Evolutionary conservation across 1,140 invertebrate genomes (phyloP).

Genomic region (Anadara kagoshimensis): DNA sequence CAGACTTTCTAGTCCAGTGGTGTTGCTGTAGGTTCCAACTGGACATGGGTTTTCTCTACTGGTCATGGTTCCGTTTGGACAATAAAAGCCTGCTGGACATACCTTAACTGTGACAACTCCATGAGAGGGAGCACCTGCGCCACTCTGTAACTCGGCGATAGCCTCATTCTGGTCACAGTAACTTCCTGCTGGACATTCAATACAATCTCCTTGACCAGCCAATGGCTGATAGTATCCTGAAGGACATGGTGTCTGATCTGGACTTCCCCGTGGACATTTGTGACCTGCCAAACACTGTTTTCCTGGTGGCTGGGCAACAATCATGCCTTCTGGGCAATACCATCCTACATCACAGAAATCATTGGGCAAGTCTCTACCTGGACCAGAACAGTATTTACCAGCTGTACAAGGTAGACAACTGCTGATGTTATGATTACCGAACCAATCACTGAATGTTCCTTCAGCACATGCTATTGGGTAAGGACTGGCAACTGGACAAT

Average conservation of each 20-base stretch:
- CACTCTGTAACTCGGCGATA: constrained; percentile 68
- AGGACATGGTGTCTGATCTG: constrained; percentile 60
- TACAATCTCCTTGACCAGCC: constrained; percentile 57
- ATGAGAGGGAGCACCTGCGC: constrained; percentile 60
- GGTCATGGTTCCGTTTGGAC: constrained; percentile 65
- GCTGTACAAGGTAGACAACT: constrained; percentile 69
- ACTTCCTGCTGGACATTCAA: constrained; percentile 58
- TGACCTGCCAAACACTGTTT: constrained; percentile 69
- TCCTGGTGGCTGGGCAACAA: constrained; percentile 64
- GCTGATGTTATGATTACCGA: constrained; percentile 60
- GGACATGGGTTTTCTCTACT: constrained; percentile 62
- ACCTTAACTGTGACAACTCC: constrained; percentile 69
- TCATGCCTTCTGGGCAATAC: constrained; percentile 69
- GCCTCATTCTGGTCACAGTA: constrained; percentile 72
- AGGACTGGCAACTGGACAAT: constrained; percentile 63
- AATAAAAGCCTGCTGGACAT: constrained; percentile 69
- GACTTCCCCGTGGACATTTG: constrained; percentile 64
- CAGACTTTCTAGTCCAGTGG: constrained; percentile 59
- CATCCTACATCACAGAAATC: constrained; percentile 65
- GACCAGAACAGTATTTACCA: constrained; percentile 67
- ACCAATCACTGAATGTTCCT: constrained; percentile 60
- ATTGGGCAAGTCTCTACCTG: constrained; percentile 60
- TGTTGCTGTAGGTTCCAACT: constrained; percentile 69
- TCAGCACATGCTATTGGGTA: constrained; percentile 57
- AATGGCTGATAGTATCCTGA: constrained; percentile 68